These are phyloP conservation scores for Tuberolachnus salignus DNA, from an alignment of 2,888 invertebrate genomes.

Conservation along the genomic window DNA sequence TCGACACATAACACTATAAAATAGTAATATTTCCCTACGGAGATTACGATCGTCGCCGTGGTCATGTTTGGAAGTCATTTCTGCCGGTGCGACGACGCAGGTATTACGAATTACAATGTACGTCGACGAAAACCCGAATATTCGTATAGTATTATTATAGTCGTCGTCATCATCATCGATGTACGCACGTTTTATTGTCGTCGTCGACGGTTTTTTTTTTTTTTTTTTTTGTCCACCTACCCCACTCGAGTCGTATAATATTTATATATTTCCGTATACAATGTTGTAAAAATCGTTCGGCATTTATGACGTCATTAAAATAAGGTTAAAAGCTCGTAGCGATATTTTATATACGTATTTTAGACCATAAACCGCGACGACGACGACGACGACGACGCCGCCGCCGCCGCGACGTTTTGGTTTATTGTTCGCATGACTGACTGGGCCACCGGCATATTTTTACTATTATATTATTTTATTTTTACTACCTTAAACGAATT, in stretches of 20 bases:
- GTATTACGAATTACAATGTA: slow-evolving; percentile 7
- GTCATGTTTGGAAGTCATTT: slow-evolving; percentile 6
- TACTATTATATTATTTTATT: slow-evolving; percentile 20
- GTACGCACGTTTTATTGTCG: slow-evolving; percentile 24
- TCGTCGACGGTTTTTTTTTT: too few relatives aligned
- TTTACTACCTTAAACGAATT: slow-evolving; percentile 15
- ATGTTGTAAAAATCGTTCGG: slow-evolving; percentile 53
- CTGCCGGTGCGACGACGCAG: neutral
- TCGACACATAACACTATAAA: too few relatives aligned
- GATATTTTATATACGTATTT: neutral
- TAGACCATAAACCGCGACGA: slow-evolving; percentile 12
- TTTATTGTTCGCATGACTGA: slow-evolving; percentile 53
- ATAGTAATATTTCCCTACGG: neutral
- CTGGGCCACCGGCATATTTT: slow-evolving; percentile 47
- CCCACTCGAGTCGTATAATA: slow-evolving; percentile 23
- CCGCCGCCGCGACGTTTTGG: neutral
- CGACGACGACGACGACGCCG: too few relatives aligned
- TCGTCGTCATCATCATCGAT: slow-evolving; percentile 45
- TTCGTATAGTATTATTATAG: too few relatives aligned
- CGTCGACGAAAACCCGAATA: slow-evolving; percentile 1
- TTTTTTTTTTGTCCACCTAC: too few relatives aligned
- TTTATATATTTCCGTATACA: slow-evolving; percentile 22
- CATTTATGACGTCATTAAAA: slow-evolving; percentile 56
- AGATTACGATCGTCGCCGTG: slow-evolving; percentile 6
- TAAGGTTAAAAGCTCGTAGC: slow-evolving; percentile 51